These are phyloP conservation scores for Chironomus tepperi DNA, from an alignment of 1,140 invertebrate genomes.

Conservation along the genomic window DNA sequence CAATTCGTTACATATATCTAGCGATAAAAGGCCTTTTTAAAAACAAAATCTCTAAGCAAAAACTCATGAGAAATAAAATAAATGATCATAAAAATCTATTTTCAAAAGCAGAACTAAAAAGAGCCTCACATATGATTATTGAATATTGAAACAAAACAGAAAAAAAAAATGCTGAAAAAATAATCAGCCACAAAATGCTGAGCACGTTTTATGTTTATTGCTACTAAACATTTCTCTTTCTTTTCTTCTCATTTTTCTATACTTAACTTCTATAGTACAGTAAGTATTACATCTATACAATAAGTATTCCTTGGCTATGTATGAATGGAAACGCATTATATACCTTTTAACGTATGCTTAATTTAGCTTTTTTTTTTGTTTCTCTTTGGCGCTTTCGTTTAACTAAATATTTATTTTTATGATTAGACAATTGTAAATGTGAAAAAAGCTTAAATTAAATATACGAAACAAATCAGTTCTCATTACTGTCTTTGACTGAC, in stretches of 20 bases:
- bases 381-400: conserved; percentile 11
- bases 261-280: no score
- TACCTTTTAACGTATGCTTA: conserved; percentile 12
- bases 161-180: not conserved
- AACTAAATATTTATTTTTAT: conserved; percentile 21
- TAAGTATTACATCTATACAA: no score
- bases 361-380: conserved; percentile 4
- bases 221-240: conserved; percentile 6
- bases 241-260: not conserved
- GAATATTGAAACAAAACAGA: not conserved
- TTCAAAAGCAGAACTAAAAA: no score
- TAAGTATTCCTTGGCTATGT: no score
- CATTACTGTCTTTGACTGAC: not conserved
- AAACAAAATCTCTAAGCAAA: no score
- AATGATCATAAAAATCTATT: no score
- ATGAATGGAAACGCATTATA: conserved; percentile 8
- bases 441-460: conserved; percentile 20
- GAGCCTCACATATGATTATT: not conserved
- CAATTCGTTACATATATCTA: no score
- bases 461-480: not conserved
- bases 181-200: not conserved
- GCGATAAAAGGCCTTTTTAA: no score
- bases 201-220: conserved; percentile 23
- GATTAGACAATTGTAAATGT: conserved; percentile 21
- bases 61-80: no score